Base-by-base conservation (phyloP, 1,140 invertebrate species). In the Brachionus rubens region DNA sequence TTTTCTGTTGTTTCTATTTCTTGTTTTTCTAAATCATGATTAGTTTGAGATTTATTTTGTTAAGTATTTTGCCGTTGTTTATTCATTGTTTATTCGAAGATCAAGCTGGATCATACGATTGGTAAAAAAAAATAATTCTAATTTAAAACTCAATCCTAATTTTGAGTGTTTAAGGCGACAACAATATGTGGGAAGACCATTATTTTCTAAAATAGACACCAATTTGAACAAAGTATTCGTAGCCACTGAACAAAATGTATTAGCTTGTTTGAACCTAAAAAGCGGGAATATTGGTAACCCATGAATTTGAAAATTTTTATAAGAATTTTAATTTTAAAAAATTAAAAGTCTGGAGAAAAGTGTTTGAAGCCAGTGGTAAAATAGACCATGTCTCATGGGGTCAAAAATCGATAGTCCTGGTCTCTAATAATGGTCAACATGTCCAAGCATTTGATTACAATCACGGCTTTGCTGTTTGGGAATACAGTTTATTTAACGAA, bases 341-440 rank as follows among this genome's bases (percentile, higher is more conserved):
- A 36, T 5, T 59, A 6, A 0, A 14, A 59, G 50, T 41, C 14
- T 75, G 72, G 72, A 33, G 72, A 47, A 75, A 75, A 59, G 50
- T 75, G 6, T 75, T 75, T 24, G 72, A 75, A 75, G 21, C n/a
- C 14, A 28, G 46, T 1, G 72, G 72, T 56, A 21, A 40, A 56
- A 59, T 75, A 43, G 52, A 75, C 41, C 7, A 26, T 43, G 48
- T 75, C 16, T 40, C 56, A 4, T 75, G 48, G 48, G 48, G 21
- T 47, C 9, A 19, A 10, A 54, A 54, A 56, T 48, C 54, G 47
- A 26, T 54, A n/a, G n/a, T 75, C 19, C 30, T 75, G 24, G 54
- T 75, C 4, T 50, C 50, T 0, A 46, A 26, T 36, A 46, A 59
- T 28, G 72, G 72, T 40, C 48, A 48, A 40, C 14, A 50, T 26